Evolutionary conservation across 1,140 invertebrate genomes (phyloP).

Genomic region (Chrysopa pallens): DNA sequence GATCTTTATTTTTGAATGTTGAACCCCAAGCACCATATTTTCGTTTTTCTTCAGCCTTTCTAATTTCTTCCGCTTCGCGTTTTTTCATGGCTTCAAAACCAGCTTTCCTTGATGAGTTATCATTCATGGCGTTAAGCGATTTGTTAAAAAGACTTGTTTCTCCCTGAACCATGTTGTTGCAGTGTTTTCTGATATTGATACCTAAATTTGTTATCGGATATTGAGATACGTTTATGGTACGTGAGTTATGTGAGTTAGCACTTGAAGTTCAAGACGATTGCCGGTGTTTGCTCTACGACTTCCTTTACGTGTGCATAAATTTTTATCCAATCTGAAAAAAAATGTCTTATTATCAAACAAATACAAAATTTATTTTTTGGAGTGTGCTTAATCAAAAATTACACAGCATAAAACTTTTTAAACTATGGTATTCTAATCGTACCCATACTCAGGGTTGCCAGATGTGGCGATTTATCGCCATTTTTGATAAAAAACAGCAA

Average conservation of each 20-base stretch:
- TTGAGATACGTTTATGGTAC: constrained; percentile 40
- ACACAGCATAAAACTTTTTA: too few species aligned
- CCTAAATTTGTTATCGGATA: not conserved
- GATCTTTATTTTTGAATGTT: constrained; percentile 48
- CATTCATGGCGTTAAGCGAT: constrained; percentile 13
- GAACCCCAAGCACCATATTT: constrained; percentile 48
- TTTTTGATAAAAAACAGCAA: too few species aligned
- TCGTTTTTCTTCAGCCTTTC: constrained; percentile 24
- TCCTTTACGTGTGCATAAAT: constrained; percentile 50
- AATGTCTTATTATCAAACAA: constrained; percentile 5
- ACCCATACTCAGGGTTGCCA: too few species aligned
- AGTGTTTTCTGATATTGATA: constrained; percentile 1
- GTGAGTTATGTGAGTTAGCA: constrained; percentile 62
- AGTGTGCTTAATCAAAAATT: too few species aligned
- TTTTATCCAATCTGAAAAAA: constrained; percentile 46
- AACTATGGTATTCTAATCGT: too few species aligned
- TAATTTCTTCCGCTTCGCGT: constrained; percentile 14
- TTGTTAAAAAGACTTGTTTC: constrained; percentile 10
- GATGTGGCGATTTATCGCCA: too few species aligned
- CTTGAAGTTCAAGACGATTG: constrained; percentile 58
- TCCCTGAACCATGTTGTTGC: constrained; percentile 11
- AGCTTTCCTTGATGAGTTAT: constrained; percentile 17
- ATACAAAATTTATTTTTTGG: too few species aligned
- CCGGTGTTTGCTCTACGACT: constrained; percentile 57
- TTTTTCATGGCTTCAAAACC: constrained; percentile 17